Evolutionary conservation across 2,888 invertebrate species (phyloP).

Genomic region (Frankliniella fusca): DNA sequence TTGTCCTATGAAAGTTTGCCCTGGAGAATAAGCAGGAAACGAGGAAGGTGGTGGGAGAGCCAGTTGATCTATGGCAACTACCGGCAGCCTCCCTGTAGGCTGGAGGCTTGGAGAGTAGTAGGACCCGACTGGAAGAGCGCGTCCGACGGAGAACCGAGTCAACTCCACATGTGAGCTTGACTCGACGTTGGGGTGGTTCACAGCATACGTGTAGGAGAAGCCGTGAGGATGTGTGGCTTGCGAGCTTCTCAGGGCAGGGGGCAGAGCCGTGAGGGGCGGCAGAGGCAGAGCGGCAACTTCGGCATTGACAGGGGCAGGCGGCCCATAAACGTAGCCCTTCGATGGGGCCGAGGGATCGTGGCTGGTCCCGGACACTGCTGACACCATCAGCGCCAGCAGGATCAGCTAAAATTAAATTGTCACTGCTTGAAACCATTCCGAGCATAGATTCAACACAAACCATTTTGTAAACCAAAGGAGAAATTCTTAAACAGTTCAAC

Average conservation of each 20-base stretch:
- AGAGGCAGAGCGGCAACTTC: neutral
- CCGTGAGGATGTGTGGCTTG: neutral
- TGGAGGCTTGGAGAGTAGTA: too few species aligned
- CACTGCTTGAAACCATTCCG: neutral
- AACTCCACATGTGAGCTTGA: neutral
- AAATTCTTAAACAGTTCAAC: too few species aligned
- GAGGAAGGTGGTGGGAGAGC: too few species aligned
- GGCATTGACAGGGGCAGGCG: neutral
- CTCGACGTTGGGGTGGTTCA: neutral
- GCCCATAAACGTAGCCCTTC: neutral
- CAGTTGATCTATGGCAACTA: too few species aligned
- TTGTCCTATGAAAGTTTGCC: too few species aligned
- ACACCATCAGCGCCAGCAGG: neutral
- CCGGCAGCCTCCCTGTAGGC: too few species aligned
- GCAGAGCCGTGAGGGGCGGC: neutral
- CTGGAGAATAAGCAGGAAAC: too few species aligned
- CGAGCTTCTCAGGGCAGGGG: neutral
- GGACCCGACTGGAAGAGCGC: neutral
- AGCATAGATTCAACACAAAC: too few species aligned
- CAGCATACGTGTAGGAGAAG: neutral
- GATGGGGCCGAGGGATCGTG: neutral
- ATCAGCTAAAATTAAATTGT: neutral
- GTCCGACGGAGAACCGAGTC: neutral
- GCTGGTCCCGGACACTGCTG: neutral
- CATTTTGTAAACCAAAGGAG: too few species aligned